Conservation (phyloP, 1,140 invertebrate genomes). For the Cyclina sinensis region DNA sequence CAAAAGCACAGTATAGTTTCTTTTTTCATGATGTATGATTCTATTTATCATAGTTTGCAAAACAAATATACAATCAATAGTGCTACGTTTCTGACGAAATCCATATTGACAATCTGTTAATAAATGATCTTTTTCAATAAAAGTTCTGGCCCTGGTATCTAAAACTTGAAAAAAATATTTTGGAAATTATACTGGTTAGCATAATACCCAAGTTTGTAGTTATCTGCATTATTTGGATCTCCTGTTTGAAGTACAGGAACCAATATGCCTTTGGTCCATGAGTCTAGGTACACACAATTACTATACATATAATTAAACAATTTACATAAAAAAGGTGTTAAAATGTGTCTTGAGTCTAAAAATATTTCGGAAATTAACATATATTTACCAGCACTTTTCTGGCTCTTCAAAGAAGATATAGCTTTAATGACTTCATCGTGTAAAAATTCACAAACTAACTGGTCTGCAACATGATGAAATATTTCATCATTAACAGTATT, state of each 20-base stretch:
- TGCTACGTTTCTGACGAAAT: conserved; percentile 16
- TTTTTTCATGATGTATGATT: conserved; percentile 5
- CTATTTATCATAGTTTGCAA: conserved; percentile 39
- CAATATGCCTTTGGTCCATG: conserved; percentile 33
- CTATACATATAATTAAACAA: conserved; percentile 33
- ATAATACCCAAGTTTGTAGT: conserved; percentile 44
- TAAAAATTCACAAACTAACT: conserved; percentile 17
- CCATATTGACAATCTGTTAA: conserved; percentile 44
- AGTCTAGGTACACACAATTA: background rate
- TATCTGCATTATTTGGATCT: conserved; percentile 16
- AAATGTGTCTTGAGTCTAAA: conserved; percentile 18
- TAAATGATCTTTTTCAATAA: conserved; percentile 19
- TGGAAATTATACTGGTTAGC: conserved; percentile 10
- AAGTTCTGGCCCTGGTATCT: conserved; percentile 7
- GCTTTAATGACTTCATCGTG: conserved; percentile 28
- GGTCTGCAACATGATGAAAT: background rate
- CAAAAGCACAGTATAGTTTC: conserved; percentile 13
- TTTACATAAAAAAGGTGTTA: conserved; percentile 21
- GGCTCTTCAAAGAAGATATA: background rate
- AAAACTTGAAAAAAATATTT: conserved; percentile 48
- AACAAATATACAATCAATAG: conserved; percentile 50
- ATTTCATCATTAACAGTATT: background rate
- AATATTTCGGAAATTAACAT: conserved; percentile 25
- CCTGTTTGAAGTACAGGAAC: conserved; percentile 23
- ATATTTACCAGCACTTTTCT: conserved; percentile 6